Conservation (phyloP, 2,113 vertebrate species). For the Trachemys scripta region DNA sequence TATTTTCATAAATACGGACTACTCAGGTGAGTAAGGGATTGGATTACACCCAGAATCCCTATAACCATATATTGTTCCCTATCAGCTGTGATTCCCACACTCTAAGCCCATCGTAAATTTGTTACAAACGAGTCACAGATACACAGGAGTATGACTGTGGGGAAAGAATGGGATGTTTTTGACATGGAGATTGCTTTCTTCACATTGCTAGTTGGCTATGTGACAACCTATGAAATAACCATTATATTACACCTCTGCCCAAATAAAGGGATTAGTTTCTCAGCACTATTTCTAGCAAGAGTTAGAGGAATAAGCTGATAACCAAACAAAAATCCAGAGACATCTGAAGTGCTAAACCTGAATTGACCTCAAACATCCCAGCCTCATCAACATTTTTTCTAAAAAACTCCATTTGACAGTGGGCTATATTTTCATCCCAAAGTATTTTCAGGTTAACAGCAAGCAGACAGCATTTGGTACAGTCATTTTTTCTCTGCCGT, state of each 20-base stretch:
- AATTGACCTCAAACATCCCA: background rate
- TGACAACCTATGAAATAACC: background rate
- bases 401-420: background rate
- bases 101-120: background rate
- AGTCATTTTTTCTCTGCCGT: background rate
- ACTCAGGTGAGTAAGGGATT: background rate
- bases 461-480: background rate
- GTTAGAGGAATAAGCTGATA: background rate
- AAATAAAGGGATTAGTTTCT: background rate
- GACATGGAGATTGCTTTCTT: background rate
- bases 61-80: background rate
- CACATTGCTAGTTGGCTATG: too few species aligned
- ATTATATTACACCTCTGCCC: background rate
- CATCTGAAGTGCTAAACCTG: background rate
- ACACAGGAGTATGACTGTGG: background rate
- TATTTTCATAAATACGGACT: background rate
- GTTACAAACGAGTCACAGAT: background rate
- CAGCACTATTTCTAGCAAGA: background rate
- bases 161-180: background rate
- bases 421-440: conserved; percentile 1
- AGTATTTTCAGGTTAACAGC: conserved; percentile 22
- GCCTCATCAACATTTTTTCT: background rate
- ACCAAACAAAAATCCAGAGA: background rate
- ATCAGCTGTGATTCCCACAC: background rate
- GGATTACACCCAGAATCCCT: background rate